These are phyloP conservation scores for Caligus rogercresseyi DNA, from an alignment of 1,140 invertebrate species.

Conservation along the genomic window DNA sequence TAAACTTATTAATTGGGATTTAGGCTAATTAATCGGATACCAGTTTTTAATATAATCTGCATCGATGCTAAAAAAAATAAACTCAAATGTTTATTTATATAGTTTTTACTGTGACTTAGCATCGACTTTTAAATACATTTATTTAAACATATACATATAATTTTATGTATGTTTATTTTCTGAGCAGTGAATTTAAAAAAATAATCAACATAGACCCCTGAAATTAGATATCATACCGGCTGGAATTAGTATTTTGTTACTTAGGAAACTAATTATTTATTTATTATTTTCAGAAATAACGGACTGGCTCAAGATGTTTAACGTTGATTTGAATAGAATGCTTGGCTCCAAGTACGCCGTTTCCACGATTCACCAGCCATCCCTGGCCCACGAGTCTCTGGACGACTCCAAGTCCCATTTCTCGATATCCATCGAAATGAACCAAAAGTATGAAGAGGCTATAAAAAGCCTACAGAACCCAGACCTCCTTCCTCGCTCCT, in stretches of 20 bases:
- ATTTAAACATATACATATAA: background rate
- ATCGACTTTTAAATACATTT: too few species aligned
- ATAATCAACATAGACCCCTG: too few species aligned
- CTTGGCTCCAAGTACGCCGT: constrained; percentile 55
- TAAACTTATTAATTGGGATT: too few species aligned
- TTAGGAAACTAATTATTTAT: too few species aligned
- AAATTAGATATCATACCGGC: too few species aligned
- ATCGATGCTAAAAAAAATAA: too few species aligned
- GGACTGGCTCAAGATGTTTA: constrained; percentile 67
- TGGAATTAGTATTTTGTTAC: too few species aligned
- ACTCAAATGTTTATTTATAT: too few species aligned
- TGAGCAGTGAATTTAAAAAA: too few species aligned
- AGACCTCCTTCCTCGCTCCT: constrained; percentile 21
- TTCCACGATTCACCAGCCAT: constrained; percentile 23
- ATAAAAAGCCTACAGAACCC: constrained; percentile 73
- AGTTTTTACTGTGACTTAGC: too few species aligned
- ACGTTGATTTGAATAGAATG: constrained; percentile 66
- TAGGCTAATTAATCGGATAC: too few species aligned
- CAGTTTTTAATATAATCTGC: too few species aligned
- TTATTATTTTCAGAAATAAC: constrained; percentile 48
- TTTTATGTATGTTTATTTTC: constrained; percentile 19
- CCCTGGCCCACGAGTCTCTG: constrained; percentile 30
- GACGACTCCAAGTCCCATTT: constrained; percentile 50
- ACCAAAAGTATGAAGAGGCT: constrained; percentile 43
- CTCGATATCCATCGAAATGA: constrained; percentile 54